Evolutionary conservation across 2,888 invertebrate species (phyloP).

Genomic region (Xestia sexstrigata): DNA sequence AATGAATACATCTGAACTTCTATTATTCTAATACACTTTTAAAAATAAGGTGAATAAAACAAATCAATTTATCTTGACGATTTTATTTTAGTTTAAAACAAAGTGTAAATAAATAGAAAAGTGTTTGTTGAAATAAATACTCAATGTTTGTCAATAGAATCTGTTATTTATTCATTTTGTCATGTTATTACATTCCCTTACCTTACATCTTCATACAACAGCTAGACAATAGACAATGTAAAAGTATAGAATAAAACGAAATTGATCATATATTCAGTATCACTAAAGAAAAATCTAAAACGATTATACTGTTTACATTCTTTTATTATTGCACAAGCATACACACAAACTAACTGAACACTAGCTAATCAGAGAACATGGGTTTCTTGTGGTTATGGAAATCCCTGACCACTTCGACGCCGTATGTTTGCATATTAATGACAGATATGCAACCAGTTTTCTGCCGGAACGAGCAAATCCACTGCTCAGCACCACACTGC

Average conservation of each 20-base stretch:
- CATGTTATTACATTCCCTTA: conserved; percentile 6
- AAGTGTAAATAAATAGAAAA: not conserved
- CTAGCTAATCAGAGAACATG: conserved; percentile 78
- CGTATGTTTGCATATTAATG: conserved; percentile 86
- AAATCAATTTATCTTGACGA: not conserved
- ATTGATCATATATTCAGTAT: not conserved
- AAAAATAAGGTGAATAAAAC: conserved; percentile 33
- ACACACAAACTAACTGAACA: conserved; percentile 26
- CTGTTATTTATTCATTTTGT: conserved; percentile 32
- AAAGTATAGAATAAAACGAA: not conserved
- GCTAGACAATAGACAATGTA: not conserved
- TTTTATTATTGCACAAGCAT: conserved; percentile 3
- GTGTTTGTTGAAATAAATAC: conserved; percentile 29
- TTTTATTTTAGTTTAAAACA: conserved; percentile 22
- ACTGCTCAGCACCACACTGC: conserved; percentile 87
- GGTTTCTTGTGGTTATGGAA: conserved; percentile 88
- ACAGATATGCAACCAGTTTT: conserved; percentile 88
- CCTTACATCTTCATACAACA: not conserved
- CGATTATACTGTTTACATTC: conserved; percentile 19
- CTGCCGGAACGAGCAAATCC: conserved; percentile 86
- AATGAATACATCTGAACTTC: conserved; percentile 1
- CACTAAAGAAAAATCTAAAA: not conserved
- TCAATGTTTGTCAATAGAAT: not conserved
- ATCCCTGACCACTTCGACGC: conserved; percentile 86
- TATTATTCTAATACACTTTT: not conserved